These are phyloP conservation scores for Fregata magnificens DNA, from an alignment of 2,113 vertebrate genomes.

Conservation along the genomic window DNA sequence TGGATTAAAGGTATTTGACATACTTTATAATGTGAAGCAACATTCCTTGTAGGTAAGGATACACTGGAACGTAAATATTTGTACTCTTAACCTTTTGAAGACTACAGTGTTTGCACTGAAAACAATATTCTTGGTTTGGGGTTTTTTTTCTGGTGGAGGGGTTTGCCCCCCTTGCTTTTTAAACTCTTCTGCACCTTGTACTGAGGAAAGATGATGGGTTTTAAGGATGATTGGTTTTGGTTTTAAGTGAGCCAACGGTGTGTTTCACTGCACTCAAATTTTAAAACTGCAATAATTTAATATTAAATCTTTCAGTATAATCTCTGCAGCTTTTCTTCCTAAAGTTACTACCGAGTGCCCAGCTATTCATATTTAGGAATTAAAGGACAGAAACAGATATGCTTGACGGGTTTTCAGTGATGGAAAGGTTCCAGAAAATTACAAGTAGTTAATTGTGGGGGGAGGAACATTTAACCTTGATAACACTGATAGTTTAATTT, in stretches of 20 bases:
- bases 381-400: neutral
- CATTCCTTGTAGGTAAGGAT: slow-evolving; percentile 45
- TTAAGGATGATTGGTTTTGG: neutral
- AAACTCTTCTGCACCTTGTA: slow-evolving; percentile 15
- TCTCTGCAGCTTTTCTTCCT: neutral
- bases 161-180: neutral
- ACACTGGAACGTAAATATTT: slow-evolving; percentile 62
- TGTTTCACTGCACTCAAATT: neutral
- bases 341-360: neutral
- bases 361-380: neutral
- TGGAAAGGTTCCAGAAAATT: neutral
- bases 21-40: slow-evolving; percentile 37
- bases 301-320: neutral
- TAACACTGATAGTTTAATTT: neutral
- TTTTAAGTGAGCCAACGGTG: neutral
- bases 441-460: neutral
- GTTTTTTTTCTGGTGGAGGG: neutral
- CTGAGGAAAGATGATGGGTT: neutral
- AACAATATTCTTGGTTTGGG: slow-evolving; percentile 10
- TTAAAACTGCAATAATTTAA: neutral
- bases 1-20: slow-evolving; percentile 42
- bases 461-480: neutral
- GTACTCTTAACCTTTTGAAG: slow-evolving; percentile 37
- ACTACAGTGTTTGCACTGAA: slow-evolving; percentile 60
- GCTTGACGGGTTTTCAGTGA: neutral